A percentile compares a stretch with the other conserved stretches of the same genome.
phyloP scores from a whole-genome alignment of 2,113 vertebrate species.

The Erythrocebus patas region DNA sequence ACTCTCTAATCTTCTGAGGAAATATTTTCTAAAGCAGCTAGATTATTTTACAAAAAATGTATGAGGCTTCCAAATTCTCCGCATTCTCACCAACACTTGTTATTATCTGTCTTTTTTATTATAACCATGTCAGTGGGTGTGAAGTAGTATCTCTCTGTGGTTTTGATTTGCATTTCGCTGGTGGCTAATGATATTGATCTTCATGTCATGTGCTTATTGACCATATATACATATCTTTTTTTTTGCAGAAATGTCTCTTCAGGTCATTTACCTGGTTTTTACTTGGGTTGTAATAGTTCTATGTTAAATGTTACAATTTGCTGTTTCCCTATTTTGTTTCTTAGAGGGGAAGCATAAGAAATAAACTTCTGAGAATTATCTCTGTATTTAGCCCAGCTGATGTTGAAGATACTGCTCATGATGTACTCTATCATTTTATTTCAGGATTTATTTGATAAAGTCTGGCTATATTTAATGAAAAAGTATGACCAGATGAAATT shows the following conservation, averaged over 20 bases:
- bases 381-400: not conserved
- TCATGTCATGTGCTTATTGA: not conserved
- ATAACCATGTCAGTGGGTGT: not conserved
- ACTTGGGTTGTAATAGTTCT: not conserved
- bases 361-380: not conserved
- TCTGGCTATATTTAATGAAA: not conserved
- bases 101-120: not conserved
- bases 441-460: not conserved
- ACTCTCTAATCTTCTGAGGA: not conserved
- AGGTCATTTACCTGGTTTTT: not conserved
- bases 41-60: not conserved
- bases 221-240: not conserved
- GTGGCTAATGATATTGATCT: not conserved
- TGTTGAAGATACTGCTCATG: not conserved
- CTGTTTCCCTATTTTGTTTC: not conserved
- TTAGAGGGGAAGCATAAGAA: not conserved
- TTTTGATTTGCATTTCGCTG: not conserved
- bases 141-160: not conserved
- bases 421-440: not conserved
- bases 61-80: not conserved
- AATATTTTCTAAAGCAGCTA: not conserved
- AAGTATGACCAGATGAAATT: not conserved
- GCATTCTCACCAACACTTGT: not conserved
- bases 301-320: not conserved
- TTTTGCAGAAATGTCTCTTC: not conserved